Conservation (phyloP, 2,113 vertebrate genomes). For the Ahaetulla prasina region DNA sequence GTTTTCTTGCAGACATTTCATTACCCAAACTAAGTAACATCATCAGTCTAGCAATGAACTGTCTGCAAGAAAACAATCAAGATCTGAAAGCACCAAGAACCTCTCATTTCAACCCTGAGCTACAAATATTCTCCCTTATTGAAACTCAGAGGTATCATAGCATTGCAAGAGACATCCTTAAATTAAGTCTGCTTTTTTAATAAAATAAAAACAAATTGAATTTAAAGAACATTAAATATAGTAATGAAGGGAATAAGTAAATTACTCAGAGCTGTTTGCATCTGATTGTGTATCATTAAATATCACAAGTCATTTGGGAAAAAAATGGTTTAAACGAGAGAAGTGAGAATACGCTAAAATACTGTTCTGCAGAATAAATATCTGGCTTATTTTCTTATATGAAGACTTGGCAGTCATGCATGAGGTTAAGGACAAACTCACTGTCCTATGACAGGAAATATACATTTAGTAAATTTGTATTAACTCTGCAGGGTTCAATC, state of each 20-base stretch:
- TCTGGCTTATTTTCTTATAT: background rate
- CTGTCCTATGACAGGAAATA: background rate
- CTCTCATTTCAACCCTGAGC: background rate
- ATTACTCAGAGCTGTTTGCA: background rate
- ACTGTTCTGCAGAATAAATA: background rate
- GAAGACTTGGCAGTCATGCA: background rate
- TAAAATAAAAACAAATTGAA: background rate
- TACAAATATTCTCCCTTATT: background rate
- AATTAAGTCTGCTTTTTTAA: background rate
- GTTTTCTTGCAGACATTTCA: background rate
- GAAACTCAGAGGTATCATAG: background rate
- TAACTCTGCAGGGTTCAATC: background rate
- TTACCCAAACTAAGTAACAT: background rate
- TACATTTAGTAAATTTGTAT: background rate
- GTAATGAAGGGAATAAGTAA: background rate
- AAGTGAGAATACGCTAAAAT: background rate
- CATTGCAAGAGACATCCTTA: background rate
- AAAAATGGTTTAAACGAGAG: background rate
- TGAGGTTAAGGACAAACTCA: background rate
- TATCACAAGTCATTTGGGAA: background rate
- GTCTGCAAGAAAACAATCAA: background rate
- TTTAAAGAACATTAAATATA: background rate
- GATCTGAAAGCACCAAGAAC: background rate
- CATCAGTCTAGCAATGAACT: background rate
- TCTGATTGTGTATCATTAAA: background rate